phyloP scores from a whole-genome alignment of 92 coral and sea anemone genomes.

The Zoanthus gigantus region DNA sequence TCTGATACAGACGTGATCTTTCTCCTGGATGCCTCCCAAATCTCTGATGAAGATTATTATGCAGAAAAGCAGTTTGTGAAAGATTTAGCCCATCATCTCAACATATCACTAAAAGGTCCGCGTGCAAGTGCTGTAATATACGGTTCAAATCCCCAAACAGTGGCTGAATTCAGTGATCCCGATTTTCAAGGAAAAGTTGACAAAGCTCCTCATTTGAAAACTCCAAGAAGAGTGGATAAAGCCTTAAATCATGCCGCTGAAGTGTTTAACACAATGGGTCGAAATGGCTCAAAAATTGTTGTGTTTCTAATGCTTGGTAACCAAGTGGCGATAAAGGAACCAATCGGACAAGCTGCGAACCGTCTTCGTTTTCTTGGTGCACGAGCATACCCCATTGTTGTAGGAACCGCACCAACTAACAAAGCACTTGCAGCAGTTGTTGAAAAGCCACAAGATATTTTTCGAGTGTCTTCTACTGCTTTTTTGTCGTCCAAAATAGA shows the following conservation, averaged over 20 bases:
- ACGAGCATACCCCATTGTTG: conserved; percentile 49
- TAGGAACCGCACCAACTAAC: conserved; percentile 35
- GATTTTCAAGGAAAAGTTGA: conserved; percentile 22
- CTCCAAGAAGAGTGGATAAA: conserved; percentile 43
- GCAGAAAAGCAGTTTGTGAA: conserved; percentile 34
- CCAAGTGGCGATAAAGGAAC: conserved; percentile 43
- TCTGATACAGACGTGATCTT: conserved; percentile 25
- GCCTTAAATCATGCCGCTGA: conserved; percentile 20
- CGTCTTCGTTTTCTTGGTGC: conserved; percentile 50
- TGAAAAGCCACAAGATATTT: conserved; percentile 34
- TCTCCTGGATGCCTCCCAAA: conserved; percentile 35
- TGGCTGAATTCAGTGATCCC: conserved; percentile 13
- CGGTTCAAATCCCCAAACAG: conserved; percentile 25
- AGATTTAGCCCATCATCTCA: conserved; percentile 18
- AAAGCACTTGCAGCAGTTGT: conserved; percentile 11
- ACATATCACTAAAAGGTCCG: conserved; percentile 32
- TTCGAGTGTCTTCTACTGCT: conserved; percentile 18
- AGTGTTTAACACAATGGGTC: conserved; percentile 1
- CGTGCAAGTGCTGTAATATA: conserved; percentile 44
- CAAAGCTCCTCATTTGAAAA: conserved; percentile 21
- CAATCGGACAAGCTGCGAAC: conserved; percentile 48
- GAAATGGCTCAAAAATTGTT: conserved; percentile 30
- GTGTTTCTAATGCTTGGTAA: conserved; percentile 14
- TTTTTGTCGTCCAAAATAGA: conserved; percentile 1
- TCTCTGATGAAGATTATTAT: background rate